These are phyloP conservation scores for Blastomussa wellsi DNA, from an alignment of 92 coral and sea anemone genomes.

Conservation along the genomic window DNA sequence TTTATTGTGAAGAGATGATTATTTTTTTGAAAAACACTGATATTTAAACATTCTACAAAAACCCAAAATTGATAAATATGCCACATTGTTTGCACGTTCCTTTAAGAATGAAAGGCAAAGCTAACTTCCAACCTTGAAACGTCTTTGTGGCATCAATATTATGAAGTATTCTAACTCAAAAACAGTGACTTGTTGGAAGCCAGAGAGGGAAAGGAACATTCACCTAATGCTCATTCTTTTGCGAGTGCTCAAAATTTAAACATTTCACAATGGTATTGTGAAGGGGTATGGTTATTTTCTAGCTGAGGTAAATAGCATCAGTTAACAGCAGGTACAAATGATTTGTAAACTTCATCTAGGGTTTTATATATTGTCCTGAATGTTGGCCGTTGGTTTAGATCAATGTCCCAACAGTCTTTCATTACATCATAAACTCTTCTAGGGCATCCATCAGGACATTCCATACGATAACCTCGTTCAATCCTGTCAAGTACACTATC, in stretches of 20 bases:
- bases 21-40: neutral
- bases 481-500: constrained; percentile 77
- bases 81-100: neutral
- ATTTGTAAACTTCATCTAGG: constrained; percentile 45
- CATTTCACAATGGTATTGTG: neutral
- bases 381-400: constrained; percentile 75
- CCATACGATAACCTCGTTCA: constrained; percentile 91
- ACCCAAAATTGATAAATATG: neutral
- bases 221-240: neutral
- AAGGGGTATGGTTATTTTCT: neutral
- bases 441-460: constrained; percentile 89
- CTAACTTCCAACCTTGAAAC: too few species aligned
- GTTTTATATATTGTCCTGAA: constrained; percentile 63
- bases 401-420: constrained; percentile 82
- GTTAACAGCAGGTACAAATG: constrained; percentile 36
- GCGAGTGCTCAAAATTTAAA: neutral
- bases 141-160: too few species aligned
- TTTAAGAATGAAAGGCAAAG: neutral
- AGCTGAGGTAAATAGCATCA: neutral
- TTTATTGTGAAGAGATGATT: neutral
- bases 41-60: neutral
- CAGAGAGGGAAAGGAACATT: neutral
- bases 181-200: neutral
- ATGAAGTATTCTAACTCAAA: too few species aligned
- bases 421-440: constrained; percentile 68